Conservation (phyloP, 1,140 invertebrate species). For the Apolygus lucorum region DNA sequence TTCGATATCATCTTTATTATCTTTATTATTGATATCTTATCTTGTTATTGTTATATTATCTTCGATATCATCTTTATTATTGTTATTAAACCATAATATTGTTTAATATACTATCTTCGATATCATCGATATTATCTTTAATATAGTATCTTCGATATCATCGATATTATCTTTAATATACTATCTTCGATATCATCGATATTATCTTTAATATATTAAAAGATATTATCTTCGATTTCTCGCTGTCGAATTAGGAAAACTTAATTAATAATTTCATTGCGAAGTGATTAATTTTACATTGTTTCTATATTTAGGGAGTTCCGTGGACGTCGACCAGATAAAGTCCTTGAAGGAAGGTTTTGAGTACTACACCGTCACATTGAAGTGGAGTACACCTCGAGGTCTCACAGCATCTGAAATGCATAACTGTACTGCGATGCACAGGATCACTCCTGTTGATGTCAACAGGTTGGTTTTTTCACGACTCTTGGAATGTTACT, state of each 20-base stretch:
- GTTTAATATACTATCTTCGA: too few relatives aligned
- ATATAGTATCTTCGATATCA: background rate
- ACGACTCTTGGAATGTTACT: too few relatives aligned
- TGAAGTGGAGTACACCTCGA: slow-evolving; percentile 93
- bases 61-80: too few relatives aligned
- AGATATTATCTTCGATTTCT: too few relatives aligned
- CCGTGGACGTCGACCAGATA: slow-evolving; percentile 36
- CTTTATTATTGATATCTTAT: too few relatives aligned
- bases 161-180: background rate
- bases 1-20: too few relatives aligned
- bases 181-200: background rate
- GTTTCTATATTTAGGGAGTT: slow-evolving; percentile 29
- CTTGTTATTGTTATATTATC: too few relatives aligned
- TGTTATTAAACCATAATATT: too few relatives aligned
- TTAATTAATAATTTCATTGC: too few relatives aligned
- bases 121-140: background rate
- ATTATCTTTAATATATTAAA: background rate
- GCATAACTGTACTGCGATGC: slow-evolving; percentile 72
- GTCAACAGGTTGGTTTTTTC: slow-evolving; percentile 73
- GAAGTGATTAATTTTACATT: background rate
- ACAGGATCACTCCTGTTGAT: slow-evolving; percentile 89
- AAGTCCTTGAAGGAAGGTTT: slow-evolving; percentile 50
- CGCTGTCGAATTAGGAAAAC: too few relatives aligned
- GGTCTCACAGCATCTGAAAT: slow-evolving; percentile 65
- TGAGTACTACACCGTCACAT: slow-evolving; percentile 66